phyloP scores from a whole-genome alignment of 2,797 vertebrate species.

The Sebastes minor region DNA sequence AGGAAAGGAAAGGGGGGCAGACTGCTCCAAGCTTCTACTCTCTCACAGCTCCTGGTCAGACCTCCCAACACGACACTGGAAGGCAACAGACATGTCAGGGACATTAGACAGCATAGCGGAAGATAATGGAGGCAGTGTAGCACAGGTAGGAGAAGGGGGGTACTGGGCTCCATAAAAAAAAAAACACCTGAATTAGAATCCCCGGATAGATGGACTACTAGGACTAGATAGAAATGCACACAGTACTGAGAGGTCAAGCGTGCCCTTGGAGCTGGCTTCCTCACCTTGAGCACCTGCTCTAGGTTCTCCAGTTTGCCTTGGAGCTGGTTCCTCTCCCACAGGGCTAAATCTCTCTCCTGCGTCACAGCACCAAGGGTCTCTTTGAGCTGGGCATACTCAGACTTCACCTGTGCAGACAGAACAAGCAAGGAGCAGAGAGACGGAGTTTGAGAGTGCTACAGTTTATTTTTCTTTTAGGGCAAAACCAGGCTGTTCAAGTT shows the following conservation, averaged over 20 bases:
- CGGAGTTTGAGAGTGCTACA: neutral
- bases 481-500: neutral
- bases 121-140: conserved; percentile 62
- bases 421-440: conserved; percentile 28
- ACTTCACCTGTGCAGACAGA: conserved; percentile 85
- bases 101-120: conserved; percentile 66
- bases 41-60: conserved; percentile 77
- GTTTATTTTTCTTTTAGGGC: neutral
- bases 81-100: conserved; percentile 80
- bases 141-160: conserved; percentile 45
- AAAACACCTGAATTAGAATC: conserved; percentile 53
- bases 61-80: conserved; percentile 76
- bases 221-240: conserved; percentile 28
- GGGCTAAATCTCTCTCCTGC: conserved; percentile 89
- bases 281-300: conserved; percentile 99
- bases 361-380: conserved; percentile 87
- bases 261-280: conserved; percentile 45
- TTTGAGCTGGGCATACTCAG: conserved; percentile 88
- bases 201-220: conserved; percentile 13
- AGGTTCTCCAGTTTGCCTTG: conserved; percentile 99
- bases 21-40: conserved; percentile 74
- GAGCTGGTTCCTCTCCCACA: conserved; percentile 91
- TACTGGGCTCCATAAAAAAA: conserved; percentile 46
- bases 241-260: conserved; percentile 1
- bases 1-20: conserved; percentile 38